Evolutionary conservation across 2,113 vertebrate genomes (phyloP).

Genomic region (Ptilonorhynchus violaceus): DNA sequence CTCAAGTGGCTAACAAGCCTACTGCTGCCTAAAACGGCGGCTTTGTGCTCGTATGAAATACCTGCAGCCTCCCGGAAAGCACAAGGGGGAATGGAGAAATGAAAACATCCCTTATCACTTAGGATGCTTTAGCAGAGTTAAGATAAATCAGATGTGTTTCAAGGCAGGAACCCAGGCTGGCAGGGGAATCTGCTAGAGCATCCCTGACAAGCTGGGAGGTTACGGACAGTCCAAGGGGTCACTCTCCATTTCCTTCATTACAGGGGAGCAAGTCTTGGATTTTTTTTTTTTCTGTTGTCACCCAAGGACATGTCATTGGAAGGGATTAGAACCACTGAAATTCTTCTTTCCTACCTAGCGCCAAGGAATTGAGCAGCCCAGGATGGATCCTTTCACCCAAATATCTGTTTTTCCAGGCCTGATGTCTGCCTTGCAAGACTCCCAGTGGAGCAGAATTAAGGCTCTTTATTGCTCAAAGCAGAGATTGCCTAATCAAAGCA

Average conservation of each 20-base stretch:
- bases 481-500: background rate
- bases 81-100: background rate
- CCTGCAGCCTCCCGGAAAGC: background rate
- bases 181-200: background rate
- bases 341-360: background rate
- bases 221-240: background rate
- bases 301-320: background rate
- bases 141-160: background rate
- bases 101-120: background rate
- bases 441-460: background rate
- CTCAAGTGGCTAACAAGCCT: background rate
- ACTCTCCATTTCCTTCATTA: background rate
- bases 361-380: background rate
- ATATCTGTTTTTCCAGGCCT: background rate
- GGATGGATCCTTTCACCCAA: background rate
- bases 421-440: background rate
- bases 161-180: background rate
- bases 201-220: background rate
- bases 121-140: background rate
- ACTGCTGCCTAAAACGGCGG: background rate
- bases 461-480: constrained; percentile 13
- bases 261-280: background rate
- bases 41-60: background rate
- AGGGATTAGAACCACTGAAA: background rate
- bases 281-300: background rate